Conservation (phyloP, 1,140 invertebrate genomes). For the Acromyrmex echinatior region DNA sequence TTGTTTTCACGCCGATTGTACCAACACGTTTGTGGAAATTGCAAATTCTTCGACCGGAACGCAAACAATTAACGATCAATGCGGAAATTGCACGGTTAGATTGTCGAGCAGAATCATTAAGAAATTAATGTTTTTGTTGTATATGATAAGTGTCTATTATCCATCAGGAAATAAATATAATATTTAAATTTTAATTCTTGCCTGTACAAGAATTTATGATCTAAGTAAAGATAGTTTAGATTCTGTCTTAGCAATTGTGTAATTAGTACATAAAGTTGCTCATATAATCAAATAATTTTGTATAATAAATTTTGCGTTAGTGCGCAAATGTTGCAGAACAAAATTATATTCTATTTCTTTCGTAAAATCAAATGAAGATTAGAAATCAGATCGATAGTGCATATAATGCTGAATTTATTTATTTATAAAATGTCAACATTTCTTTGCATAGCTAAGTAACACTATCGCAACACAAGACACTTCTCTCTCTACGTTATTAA, state of each 20-base stretch:
- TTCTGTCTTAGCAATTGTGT: slow-evolving; percentile 3
- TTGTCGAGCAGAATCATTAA: slow-evolving; percentile 15
- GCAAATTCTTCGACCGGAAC: slow-evolving; percentile 59
- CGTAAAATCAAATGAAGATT: not conserved
- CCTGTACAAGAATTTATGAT: not conserved
- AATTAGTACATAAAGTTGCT: not conserved
- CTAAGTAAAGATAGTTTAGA: not conserved
- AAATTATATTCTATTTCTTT: not conserved
- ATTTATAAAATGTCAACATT: not conserved
- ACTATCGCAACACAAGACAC: not conserved
- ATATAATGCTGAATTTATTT: not conserved
- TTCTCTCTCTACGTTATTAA: not conserved
- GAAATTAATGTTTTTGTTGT: slow-evolving; percentile 32
- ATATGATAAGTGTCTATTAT: slow-evolving; percentile 33
- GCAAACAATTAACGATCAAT: slow-evolving; percentile 42
- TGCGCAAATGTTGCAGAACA: not conserved
- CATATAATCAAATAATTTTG: not conserved
- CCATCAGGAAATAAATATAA: not conserved
- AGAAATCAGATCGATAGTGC: not conserved
- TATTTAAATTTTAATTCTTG: not conserved
- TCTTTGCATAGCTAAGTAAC: not conserved
- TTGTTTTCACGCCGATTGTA: slow-evolving; percentile 2
- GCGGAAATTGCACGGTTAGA: slow-evolving; percentile 28
- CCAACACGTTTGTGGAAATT: slow-evolving; percentile 44
- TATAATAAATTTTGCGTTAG: not conserved